Evolutionary conservation across 2,113 vertebrate species (phyloP), one percentile per base, ranked within the genome.

Genomic region (Ariopsis seemanni): DNA sequence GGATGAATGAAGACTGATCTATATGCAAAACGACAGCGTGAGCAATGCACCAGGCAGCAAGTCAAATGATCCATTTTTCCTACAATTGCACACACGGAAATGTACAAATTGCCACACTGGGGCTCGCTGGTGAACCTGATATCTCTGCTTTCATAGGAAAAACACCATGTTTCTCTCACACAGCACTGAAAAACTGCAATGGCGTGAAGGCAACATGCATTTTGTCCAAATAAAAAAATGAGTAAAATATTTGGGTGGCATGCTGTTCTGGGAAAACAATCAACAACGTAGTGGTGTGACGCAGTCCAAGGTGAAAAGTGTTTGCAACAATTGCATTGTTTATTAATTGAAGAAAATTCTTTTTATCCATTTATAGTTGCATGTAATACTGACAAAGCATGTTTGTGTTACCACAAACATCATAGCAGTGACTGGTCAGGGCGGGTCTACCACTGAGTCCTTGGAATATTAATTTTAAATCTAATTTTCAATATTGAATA

Each of bases 91-190:
- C 72, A 53, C n/a, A 5, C 15, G 48, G 74, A 77, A 77, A 77
- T 77, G 34, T 74, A 77, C 48, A 77, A 77, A n/a, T 77, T 77
- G 74, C 74, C 48, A 50, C 72, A 75, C 72, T 75, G 72, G 20
- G 72, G 48, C 48, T 77, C 22, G 4, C 20, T 25, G 11, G 72
- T 75, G 50, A 77, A 77, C 48, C 48, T 53, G 48, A 77, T 77
- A 52, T 27, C 50, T 77, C 48, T 52, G 74, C 10, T 77, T 77
- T 77, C 1, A 12, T 5, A 75, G 74, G 1, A 10, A 52, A 75
- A 52, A 52, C 20, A 52, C 48, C 8, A 30, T 48, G 25, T 50
- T 25, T 52, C 20, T 75, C 48, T 75, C 18, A 52, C 48, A 25
- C 48, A 77, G 48, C 48, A 52, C 10, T 6, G 48, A 14, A 50